A percentile compares a stretch with the other conserved stretches of the same genome.
phyloP scores from a whole-genome alignment of 2,797 vertebrate species.

The Bufotes viridis region DNA sequence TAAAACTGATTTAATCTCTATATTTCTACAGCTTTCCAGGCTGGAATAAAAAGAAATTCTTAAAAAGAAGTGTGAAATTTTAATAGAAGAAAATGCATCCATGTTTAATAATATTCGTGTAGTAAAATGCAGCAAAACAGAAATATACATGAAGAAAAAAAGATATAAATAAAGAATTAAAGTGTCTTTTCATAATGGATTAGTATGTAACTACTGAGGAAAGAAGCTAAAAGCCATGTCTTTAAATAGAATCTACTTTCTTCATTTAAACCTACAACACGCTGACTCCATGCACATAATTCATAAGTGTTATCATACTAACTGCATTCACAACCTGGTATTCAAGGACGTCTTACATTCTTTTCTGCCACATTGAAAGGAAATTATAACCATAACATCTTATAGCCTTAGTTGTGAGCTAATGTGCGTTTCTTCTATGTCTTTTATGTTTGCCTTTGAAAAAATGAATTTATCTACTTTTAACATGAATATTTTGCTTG shows the following conservation, averaged over 20 bases:
- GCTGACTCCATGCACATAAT: constrained; percentile 15
- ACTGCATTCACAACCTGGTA: not conserved
- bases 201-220: not conserved
- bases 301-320: not conserved
- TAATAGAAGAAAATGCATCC: not conserved
- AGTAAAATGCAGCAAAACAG: too few species aligned
- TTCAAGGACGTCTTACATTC: not conserved
- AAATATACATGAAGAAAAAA: not conserved
- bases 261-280: not conserved
- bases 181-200: not conserved
- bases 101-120: not conserved
- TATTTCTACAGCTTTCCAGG: too few species aligned
- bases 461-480: not conserved
- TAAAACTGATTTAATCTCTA: not conserved
- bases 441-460: not conserved
- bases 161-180: not conserved
- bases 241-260: not conserved
- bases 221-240: constrained; percentile 5
- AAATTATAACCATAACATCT: not conserved
- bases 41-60: not conserved
- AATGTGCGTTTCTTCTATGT: too few species aligned
- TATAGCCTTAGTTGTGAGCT: not conserved
- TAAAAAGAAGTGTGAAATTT: not conserved
- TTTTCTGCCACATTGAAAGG: not conserved
- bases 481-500: not conserved